Percentiles rank a stretch among this genome's conserved stretches.
These are phyloP conservation scores for Romanogobio albipinnatus DNA, from an alignment of 2,113 vertebrate species.

Conservation along the genomic window DNA sequence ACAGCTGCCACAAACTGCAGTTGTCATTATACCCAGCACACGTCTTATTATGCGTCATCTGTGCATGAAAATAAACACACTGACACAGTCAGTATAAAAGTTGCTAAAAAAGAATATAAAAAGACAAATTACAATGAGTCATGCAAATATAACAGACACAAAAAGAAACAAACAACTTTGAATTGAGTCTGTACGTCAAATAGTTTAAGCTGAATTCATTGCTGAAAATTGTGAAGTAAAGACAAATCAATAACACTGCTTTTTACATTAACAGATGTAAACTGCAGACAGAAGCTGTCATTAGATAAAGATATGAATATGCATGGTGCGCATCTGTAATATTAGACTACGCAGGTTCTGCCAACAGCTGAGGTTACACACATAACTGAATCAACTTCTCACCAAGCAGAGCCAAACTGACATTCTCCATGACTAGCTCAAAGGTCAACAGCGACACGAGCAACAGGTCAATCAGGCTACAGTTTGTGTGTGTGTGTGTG, in stretches of 20 bases:
- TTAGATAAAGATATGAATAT: constrained; percentile 2
- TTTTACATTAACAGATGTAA: not conserved
- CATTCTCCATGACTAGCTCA: constrained; percentile 15
- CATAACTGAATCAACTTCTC: not conserved
- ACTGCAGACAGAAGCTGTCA: not conserved
- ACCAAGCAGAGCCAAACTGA: not conserved
- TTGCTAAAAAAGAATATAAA: no score
- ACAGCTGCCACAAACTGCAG: no score
- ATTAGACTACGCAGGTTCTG: not conserved
- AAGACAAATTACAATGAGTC: no score
- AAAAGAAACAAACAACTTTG: not conserved
- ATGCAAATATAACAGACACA: no score
- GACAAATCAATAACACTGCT: not conserved
- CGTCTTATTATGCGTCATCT: no score
- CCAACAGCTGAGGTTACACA: constrained; percentile 10
- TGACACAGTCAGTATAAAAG: no score
- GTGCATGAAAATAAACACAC: no score
- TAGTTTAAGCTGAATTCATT: not conserved
- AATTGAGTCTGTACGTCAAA: not conserved
- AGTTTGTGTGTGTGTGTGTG: not conserved
- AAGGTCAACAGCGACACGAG: constrained; percentile 15
- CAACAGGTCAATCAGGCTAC: no score
- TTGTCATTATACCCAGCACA: no score
- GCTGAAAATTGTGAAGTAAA: not conserved
- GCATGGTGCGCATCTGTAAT: constrained; percentile 15